Conservation (phyloP, 2,113 vertebrate genomes). For the Heterotilapia buettikoferi region DNA sequence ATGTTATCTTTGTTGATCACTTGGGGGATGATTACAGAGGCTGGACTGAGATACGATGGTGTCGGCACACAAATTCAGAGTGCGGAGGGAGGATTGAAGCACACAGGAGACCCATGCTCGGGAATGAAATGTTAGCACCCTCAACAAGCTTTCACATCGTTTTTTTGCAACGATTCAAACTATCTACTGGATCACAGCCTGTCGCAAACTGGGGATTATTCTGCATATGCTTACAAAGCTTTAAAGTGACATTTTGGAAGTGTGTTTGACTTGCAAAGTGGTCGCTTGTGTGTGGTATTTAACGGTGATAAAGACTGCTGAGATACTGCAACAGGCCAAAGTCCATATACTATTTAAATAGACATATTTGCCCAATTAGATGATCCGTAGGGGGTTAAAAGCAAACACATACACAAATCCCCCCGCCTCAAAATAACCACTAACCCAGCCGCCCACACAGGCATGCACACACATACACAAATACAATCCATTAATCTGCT, state of each 20-base stretch:
- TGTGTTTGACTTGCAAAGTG: background rate
- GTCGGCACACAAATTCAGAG: constrained; percentile 21
- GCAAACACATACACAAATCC: background rate
- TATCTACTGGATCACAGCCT: constrained; percentile 21
- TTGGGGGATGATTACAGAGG: constrained; percentile 41
- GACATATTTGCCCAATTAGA: constrained; percentile 14
- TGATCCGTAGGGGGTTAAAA: background rate
- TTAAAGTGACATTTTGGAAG: background rate
- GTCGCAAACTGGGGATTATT: constrained; percentile 10
- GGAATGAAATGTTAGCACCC: constrained; percentile 7
- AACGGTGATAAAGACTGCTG: background rate
- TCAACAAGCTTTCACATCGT: constrained; percentile 9
- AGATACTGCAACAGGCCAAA: background rate
- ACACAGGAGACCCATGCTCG: background rate
- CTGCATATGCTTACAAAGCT: constrained; percentile 10
- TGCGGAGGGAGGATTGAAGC: background rate
- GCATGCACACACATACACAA: background rate
- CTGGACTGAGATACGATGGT: background rate
- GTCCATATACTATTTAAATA: background rate
- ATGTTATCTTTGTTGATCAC: constrained; percentile 46
- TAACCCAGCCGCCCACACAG: background rate
- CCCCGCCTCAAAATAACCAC: background rate
- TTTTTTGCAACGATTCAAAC: background rate
- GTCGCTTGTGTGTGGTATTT: background rate
- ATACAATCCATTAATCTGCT: constrained; percentile 47